Conservation (phyloP, 2,113 vertebrate species). For the Spizaetus ornatus region DNA sequence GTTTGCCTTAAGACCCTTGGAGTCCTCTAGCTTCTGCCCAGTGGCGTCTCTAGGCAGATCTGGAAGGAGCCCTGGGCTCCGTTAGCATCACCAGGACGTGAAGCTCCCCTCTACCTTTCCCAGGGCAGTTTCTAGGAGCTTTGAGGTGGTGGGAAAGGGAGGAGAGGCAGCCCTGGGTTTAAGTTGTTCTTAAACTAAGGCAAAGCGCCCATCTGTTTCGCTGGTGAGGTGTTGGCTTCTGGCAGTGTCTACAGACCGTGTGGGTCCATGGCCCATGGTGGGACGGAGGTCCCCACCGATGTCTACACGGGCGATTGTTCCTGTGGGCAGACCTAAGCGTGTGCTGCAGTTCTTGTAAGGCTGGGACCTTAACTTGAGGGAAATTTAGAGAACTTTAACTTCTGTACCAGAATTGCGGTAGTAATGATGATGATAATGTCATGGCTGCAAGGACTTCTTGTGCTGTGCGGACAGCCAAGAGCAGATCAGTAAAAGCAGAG, state of each 20-base stretch:
- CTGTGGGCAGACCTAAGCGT: not conserved
- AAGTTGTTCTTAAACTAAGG: not conserved
- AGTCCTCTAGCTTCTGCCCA: not conserved
- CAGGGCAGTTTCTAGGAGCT: not conserved
- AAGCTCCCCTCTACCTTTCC: not conserved
- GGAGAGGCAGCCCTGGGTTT: not conserved
- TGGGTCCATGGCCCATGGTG: not conserved
- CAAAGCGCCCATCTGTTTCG: not conserved
- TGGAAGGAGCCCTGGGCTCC: not conserved
- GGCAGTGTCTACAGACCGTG: fast-evolving
- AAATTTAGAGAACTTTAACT: not conserved
- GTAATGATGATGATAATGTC: fast-evolving
- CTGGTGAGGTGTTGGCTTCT: not conserved
- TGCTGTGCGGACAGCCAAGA: not conserved
- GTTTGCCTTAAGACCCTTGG: not conserved
- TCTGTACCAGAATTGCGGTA: not conserved
- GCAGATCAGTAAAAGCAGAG: not conserved
- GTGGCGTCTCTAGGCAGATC: not conserved
- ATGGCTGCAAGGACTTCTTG: not conserved
- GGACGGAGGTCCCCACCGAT: not conserved
- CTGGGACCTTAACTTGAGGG: not conserved
- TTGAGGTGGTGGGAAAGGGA: not conserved
- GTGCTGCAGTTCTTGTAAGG: not conserved
- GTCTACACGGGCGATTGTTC: fast-evolving
- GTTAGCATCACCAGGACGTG: fast-evolving